Evolutionary conservation across 2,113 vertebrate genomes (phyloP).

Genomic region (Miniopterus natalensis): DNA sequence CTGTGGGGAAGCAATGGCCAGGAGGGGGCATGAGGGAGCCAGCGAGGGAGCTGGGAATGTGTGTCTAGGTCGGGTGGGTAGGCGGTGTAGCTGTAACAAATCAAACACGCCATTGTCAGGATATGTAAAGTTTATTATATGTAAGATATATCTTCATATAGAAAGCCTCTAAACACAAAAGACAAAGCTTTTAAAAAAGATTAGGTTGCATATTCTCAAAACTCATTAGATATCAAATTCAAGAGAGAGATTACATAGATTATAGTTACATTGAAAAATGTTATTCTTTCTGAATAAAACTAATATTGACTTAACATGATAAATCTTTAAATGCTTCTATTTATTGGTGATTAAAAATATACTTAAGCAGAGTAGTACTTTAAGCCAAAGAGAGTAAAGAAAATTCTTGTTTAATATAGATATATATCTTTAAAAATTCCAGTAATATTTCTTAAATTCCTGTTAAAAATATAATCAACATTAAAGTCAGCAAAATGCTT

Average conservation of each 20-base stretch:
- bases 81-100: neutral
- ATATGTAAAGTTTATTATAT: slow-evolving; percentile 75
- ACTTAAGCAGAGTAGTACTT: slow-evolving; percentile 73
- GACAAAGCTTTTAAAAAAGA: slow-evolving; percentile 53
- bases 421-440: slow-evolving; percentile 73
- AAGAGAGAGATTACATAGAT: slow-evolving; percentile 26
- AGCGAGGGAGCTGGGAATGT: neutral
- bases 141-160: slow-evolving; percentile 72
- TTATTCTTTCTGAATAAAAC: slow-evolving; percentile 63
- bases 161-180: slow-evolving; percentile 70
- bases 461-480: slow-evolving; percentile 80
- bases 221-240: slow-evolving; percentile 68
- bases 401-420: slow-evolving; percentile 71
- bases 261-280: slow-evolving; percentile 69
- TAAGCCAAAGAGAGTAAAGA: slow-evolving; percentile 76
- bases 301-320: slow-evolving; percentile 73
- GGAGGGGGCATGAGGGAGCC: slow-evolving; percentile 51
- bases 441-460: slow-evolving; percentile 82
- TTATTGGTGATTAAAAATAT: slow-evolving; percentile 78
- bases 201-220: slow-evolving; percentile 67
- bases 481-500: slow-evolving; percentile 77
- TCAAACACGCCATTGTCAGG: neutral
- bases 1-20: slow-evolving; percentile 23
- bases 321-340: slow-evolving; percentile 75
- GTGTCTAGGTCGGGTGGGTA: neutral